These are phyloP conservation scores for Agrilus biguttatus DNA, from an alignment of 2,888 invertebrate species.

Conservation along the genomic window DNA sequence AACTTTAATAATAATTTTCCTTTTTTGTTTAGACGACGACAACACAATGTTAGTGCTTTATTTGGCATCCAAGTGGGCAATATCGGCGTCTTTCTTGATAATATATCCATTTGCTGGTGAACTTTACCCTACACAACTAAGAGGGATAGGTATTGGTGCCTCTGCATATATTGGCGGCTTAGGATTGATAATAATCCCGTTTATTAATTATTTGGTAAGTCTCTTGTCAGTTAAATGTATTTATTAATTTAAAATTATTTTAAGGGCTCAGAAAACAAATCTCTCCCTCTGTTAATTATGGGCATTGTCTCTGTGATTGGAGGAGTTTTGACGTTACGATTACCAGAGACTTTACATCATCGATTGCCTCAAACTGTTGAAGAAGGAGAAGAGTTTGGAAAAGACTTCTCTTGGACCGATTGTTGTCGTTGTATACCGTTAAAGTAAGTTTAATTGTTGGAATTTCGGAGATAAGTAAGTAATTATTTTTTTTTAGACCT, in stretches of 20 bases:
- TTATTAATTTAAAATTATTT: constrained; percentile 6
- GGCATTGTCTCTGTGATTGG: constrained; percentile 69
- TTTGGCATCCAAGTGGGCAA: constrained; percentile 72
- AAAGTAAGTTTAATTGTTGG: constrained; percentile 34
- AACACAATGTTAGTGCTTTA: constrained; percentile 60
- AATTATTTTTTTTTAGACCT: constrained; percentile 32
- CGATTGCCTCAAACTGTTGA: constrained; percentile 74
- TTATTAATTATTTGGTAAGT: constrained; percentile 77
- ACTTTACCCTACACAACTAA: constrained; percentile 76
- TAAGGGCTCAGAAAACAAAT: constrained; percentile 72
- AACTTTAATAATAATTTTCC: neutral
- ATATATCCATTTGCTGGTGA: constrained; percentile 90
- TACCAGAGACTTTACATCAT: constrained; percentile 76
- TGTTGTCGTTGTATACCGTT: constrained; percentile 57
- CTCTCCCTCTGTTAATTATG: constrained; percentile 73
- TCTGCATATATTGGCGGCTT: constrained; percentile 83
- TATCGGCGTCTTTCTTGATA: constrained; percentile 81
- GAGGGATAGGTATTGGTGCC: constrained; percentile 81
- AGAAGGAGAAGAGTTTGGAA: constrained; percentile 78
- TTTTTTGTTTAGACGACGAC: constrained; percentile 45
- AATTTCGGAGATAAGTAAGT: neutral
- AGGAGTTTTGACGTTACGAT: constrained; percentile 60
- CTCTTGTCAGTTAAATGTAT: neutral
- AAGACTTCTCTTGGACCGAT: constrained; percentile 63
- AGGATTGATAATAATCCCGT: constrained; percentile 79